A percentile compares a stretch with the other conserved stretches of the same genome.
Conservation (phyloP, 2,113 vertebrate species). For the Aphelocoma coerulescens region DNA sequence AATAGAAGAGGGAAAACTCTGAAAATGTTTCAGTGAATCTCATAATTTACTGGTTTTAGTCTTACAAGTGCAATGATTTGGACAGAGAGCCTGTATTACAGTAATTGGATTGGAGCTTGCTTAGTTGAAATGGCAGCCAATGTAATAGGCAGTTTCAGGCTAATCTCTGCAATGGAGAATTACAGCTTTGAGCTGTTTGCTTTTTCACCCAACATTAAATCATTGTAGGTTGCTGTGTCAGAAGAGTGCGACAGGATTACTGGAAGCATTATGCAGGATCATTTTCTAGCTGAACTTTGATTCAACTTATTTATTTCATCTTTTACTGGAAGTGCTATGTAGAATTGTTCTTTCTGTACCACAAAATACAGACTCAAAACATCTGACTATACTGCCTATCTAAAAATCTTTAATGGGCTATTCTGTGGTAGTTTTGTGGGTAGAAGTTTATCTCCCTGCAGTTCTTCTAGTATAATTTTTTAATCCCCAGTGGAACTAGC, state of each 20-base stretch:
- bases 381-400: neutral
- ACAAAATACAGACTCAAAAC: neutral
- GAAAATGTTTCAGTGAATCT: neutral
- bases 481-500: neutral
- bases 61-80: neutral
- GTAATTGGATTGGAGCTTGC: slow-evolving; percentile 40
- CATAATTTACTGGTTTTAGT: neutral
- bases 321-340: neutral
- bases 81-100: slow-evolving; percentile 1
- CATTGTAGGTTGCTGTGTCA: neutral
- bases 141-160: slow-evolving; percentile 6
- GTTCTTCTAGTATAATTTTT: neutral
- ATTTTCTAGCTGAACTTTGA: slow-evolving; percentile 4
- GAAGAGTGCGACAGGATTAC: slow-evolving; percentile 7
- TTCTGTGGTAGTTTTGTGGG: neutral
- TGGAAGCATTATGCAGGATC: neutral
- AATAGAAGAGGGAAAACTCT: neutral
- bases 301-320: neutral
- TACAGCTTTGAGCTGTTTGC: slow-evolving; percentile 15
- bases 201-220: slow-evolving; percentile 17
- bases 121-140: neutral
- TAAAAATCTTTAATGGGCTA: neutral
- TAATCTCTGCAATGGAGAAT: slow-evolving; percentile 26
- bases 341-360: neutral
- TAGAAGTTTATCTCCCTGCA: neutral